Base-by-base conservation (phyloP, 2,797 vertebrate species). In the Acanthurus tractus region DNA sequence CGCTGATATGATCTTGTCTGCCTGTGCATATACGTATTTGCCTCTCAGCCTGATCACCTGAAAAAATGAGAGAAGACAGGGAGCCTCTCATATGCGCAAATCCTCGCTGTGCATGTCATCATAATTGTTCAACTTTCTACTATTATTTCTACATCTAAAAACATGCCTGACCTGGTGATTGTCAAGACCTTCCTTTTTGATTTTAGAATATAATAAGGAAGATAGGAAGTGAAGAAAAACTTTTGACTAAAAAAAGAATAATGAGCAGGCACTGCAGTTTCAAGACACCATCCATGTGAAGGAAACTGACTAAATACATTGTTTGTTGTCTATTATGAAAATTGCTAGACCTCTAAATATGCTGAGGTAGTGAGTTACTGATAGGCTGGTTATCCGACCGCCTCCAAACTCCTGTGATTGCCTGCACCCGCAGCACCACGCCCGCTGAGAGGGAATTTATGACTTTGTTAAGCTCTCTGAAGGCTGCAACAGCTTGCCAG, bases 391-490 rank as follows among this genome's bases (percentile, higher is more conserved):
- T 79, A 38, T 23, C 13, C 78, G 48, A 79, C 83, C 79, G 42
- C 76, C 79, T 69, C 67, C 58, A 70, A 84, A 81, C 50, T n/a
- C 53, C 70, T 42, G 70, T 68, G 85, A 77, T 84, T 86, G 74
- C 57, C 53, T 81, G 70, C 71, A 68, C 80, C 77, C 18, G 23
- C 70, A 20, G 54, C 65, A 52, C 71, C 84, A 78, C 66, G 61
- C 77, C 78, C 62, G 53, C 76, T 49, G 58, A 63, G 55, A 59
- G 68, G 81, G 66, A 91, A 94, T 93, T 92, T 89, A 93, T 82
- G 89, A 89, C 86, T 94, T 90, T 63, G 89, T 95, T 91, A 91
- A 90, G 88, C 87, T 89, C 80, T 91, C 74, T 77, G 78, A 90
- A 88, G 77, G 80, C 83, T 85, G 68, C 79, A 85, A 81, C 85